Percentiles rank a stretch among this genome's conserved stretches.
Conservation (phyloP, 2,797 vertebrate species). For the Syndactyla subalaris region DNA sequence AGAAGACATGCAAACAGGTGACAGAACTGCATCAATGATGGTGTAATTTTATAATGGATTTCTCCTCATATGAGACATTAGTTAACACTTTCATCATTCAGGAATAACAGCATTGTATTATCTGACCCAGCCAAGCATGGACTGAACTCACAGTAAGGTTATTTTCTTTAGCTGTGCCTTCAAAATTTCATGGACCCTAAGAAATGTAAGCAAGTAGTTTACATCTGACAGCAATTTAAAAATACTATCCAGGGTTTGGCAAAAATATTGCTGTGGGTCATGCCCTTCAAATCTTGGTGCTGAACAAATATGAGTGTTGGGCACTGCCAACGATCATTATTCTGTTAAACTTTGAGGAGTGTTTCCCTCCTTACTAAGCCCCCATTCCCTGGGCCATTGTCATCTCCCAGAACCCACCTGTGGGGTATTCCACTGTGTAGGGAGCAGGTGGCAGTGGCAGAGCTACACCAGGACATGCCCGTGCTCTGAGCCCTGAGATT, state of each 20-base stretch:
- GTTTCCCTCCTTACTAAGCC: background rate
- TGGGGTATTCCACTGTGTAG: background rate
- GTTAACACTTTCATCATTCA: background rate
- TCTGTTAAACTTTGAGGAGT: background rate
- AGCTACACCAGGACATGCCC: background rate
- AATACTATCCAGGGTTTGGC: background rate
- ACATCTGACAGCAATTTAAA: background rate
- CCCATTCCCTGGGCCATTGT: background rate
- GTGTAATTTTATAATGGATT: background rate
- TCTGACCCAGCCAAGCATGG: background rate
- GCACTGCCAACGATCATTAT: rapidly evolving
- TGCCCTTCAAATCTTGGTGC: background rate
- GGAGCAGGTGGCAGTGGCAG: background rate
- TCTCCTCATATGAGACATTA: background rate
- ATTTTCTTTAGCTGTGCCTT: background rate
- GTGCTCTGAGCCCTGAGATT: background rate
- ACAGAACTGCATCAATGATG: background rate
- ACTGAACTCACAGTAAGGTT: background rate
- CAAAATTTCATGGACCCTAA: background rate
- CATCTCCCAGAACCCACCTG: background rate
- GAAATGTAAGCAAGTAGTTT: background rate
- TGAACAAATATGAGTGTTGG: background rate
- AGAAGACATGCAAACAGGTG: background rate
- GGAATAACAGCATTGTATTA: background rate
- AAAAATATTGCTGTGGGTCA: background rate